These are phyloP conservation scores for Lepidurus apus DNA, from an alignment of 1,140 invertebrate species.

Conservation along the genomic window DNA sequence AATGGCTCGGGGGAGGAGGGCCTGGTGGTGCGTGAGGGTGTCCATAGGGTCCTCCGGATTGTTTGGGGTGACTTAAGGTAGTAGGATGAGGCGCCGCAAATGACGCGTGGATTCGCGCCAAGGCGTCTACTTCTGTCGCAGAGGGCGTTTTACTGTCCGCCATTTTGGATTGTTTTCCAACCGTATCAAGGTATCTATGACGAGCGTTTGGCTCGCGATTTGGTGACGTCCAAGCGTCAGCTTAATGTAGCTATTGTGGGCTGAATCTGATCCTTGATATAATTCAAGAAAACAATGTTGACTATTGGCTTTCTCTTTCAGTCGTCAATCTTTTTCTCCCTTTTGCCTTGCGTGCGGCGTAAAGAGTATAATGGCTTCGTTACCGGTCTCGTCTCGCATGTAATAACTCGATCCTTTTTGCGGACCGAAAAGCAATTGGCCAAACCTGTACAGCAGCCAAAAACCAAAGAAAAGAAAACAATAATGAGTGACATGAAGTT, in stretches of 20 bases:
- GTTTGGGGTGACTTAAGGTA: slow-evolving; percentile 2
- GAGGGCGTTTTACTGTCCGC: background rate
- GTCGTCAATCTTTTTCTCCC: no score
- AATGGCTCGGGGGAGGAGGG: slow-evolving; percentile 7
- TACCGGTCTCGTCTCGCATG: no score
- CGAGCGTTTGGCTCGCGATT: background rate
- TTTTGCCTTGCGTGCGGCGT: no score
- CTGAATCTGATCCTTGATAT: no score
- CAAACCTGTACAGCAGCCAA: background rate
- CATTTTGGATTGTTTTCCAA: background rate
- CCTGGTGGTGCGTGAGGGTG: background rate
- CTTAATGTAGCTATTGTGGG: no score
- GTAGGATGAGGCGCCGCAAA: background rate
- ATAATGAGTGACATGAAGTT: background rate
- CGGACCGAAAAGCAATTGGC: no score
- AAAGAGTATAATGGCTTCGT: no score
- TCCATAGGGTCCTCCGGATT: slow-evolving; percentile 1
- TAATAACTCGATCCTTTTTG: no score
- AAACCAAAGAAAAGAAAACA: slow-evolving; percentile 30
- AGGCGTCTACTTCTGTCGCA: background rate
- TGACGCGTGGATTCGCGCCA: background rate
- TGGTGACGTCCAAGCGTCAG: background rate
- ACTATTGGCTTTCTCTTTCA: no score
- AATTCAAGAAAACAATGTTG: no score
- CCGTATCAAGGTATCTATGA: background rate